Evolutionary conservation across 2,797 vertebrate species (phyloP).

Genomic region (Pelodytes ibericus): DNA sequence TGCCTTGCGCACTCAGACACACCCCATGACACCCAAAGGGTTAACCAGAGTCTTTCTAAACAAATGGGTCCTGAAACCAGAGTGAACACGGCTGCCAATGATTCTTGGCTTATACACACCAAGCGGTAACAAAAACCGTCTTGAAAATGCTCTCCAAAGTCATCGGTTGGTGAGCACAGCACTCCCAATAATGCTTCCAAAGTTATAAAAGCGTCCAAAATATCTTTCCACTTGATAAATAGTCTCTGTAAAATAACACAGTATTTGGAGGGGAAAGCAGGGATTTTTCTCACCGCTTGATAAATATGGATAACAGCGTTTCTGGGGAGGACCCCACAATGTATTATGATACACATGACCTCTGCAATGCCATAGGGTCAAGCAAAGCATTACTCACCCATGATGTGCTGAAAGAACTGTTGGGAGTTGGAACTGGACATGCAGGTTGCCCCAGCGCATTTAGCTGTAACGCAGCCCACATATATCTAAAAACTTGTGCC

Average conservation of each 20-base stretch:
- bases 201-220: not conserved
- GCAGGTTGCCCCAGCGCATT: too few relatives aligned
- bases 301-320: not conserved
- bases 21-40: not conserved
- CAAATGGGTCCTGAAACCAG: not conserved
- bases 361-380: too few relatives aligned
- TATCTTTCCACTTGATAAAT: conserved; percentile 1
- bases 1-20: not conserved
- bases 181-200: not conserved
- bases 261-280: not conserved
- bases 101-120: not conserved
- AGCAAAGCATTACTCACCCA: too few relatives aligned
- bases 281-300: not conserved
- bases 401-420: too few relatives aligned
- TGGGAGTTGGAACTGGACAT: too few relatives aligned
- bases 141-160: not conserved
- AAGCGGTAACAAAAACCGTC: not conserved
- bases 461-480: too few relatives aligned
- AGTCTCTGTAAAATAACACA: not conserved
- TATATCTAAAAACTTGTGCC: too few relatives aligned
- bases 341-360: not conserved
- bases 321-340: not conserved
- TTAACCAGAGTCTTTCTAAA: not conserved
- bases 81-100: not conserved
- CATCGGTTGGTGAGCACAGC: conserved; percentile 1